Percentiles rank a stretch among this genome's conserved stretches.
Evolutionary conservation across 2,888 invertebrate genomes (phyloP).

Genomic region (Ceraclea dissimilis): DNA sequence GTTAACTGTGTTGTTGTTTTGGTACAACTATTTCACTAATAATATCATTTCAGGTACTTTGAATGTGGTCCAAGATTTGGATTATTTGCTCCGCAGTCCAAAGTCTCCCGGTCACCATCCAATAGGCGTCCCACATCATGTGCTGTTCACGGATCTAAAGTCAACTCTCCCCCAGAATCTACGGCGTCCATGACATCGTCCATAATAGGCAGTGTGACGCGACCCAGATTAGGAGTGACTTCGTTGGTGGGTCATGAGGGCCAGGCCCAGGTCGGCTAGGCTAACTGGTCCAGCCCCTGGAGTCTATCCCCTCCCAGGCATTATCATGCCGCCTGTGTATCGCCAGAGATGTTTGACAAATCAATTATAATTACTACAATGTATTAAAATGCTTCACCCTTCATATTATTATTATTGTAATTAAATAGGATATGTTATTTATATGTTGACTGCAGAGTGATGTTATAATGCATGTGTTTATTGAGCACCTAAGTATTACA

Average conservation of each 20-base stretch:
- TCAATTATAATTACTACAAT: slow-evolving; percentile 25
- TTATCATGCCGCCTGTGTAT: slow-evolving; percentile 25
- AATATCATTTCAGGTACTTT: slow-evolving; percentile 73
- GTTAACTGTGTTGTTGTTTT: too few species aligned
- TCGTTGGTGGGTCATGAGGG: slow-evolving; percentile 50
- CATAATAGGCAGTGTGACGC: slow-evolving; percentile 35
- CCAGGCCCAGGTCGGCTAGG: slow-evolving; percentile 53
- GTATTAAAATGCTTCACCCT: slow-evolving; percentile 22
- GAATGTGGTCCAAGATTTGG: slow-evolving; percentile 86
- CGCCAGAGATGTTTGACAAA: slow-evolving; percentile 26
- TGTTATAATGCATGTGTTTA: too few species aligned
- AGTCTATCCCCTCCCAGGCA: slow-evolving; percentile 23
- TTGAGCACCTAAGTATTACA: too few species aligned
- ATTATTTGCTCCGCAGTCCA: slow-evolving; percentile 85
- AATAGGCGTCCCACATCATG: slow-evolving; percentile 58
- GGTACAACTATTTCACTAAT: too few species aligned
- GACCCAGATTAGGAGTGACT: slow-evolving; percentile 64
- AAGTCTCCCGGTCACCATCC: slow-evolving; percentile 81
- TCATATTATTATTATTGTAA: too few species aligned
- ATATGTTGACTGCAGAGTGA: neutral
- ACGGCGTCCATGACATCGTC: slow-evolving; percentile 50
- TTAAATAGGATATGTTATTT: too few species aligned
- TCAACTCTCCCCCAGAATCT: slow-evolving; percentile 82
- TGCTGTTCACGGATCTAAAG: slow-evolving; percentile 54
- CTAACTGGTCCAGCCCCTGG: slow-evolving; percentile 34